These are phyloP conservation scores for Bufotes viridis DNA, from an alignment of 2,797 vertebrate genomes.

Conservation along the genomic window DNA sequence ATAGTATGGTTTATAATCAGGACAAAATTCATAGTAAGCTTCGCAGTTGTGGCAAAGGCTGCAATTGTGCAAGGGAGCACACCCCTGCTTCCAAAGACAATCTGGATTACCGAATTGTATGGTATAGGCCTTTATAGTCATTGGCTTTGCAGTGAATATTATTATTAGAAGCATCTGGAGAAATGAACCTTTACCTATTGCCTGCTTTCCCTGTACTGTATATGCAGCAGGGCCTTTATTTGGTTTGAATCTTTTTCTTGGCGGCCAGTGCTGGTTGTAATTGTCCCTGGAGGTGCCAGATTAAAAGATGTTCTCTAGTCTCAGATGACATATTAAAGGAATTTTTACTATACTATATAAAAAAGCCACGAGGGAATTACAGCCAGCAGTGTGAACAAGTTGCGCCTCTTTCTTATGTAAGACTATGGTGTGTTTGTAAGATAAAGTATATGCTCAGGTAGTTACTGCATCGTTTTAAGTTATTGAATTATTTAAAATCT, in stretches of 20 bases:
- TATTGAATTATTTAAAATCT: constrained; percentile 25
- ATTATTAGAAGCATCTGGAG: constrained; percentile 3
- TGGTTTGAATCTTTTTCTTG: neutral
- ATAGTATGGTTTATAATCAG: neutral
- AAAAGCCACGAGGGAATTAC: neutral
- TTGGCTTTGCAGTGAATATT: constrained; percentile 5
- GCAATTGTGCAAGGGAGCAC: neutral
- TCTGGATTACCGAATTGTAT: neutral
- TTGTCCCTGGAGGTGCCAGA: neutral
- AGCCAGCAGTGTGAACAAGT: neutral
- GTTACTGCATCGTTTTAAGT: constrained; percentile 25
- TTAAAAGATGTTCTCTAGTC: neutral
- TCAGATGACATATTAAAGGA: neutral
- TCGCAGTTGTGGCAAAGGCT: neutral
- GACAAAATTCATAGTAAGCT: neutral
- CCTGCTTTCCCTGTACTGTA: neutral
- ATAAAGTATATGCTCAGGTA: constrained; percentile 45
- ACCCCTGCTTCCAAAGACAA: neutral
- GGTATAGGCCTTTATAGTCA: neutral
- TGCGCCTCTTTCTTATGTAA: constrained; percentile 22
- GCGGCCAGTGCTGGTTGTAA: neutral
- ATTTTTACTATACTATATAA: neutral
- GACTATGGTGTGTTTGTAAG: constrained; percentile 26
- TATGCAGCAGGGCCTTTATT: constrained; percentile 17
- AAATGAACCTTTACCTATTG: neutral